These are phyloP conservation scores for Thymelicus acteon DNA, from an alignment of 2,888 invertebrate species.

Conservation along the genomic window DNA sequence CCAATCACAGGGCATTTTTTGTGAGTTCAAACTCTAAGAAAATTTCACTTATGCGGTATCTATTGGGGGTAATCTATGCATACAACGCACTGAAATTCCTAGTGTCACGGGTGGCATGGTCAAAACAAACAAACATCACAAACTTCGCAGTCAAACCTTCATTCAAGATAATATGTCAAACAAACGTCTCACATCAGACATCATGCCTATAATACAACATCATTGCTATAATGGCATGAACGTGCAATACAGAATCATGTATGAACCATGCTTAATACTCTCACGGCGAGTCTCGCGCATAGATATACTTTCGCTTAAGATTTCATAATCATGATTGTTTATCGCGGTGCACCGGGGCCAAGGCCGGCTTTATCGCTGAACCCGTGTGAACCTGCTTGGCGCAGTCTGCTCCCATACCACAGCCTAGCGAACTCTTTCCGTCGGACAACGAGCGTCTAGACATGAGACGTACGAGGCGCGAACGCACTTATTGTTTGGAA, in stretches of 20 bases:
- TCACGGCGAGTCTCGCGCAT: slow-evolving; percentile 9
- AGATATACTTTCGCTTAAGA: slow-evolving; percentile 34
- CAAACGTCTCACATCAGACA: too few species aligned
- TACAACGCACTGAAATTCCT: too few species aligned
- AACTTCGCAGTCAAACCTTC: too few species aligned
- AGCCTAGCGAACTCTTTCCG: background rate
- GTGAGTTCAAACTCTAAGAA: too few species aligned
- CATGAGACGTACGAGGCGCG: background rate
- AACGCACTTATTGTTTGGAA: background rate
- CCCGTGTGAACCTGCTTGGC: slow-evolving; percentile 62
- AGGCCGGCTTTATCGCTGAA: slow-evolving; percentile 70
- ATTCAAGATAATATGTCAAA: too few species aligned
- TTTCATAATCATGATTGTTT: slow-evolving; percentile 67
- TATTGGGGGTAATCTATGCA: too few species aligned
- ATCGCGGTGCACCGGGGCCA: slow-evolving; percentile 63
- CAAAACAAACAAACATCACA: too few species aligned
- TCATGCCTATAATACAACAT: too few species aligned
- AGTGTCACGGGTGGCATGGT: too few species aligned
- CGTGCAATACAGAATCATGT: background rate
- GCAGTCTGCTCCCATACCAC: slow-evolving; percentile 46
- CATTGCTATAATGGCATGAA: too few species aligned
- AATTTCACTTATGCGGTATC: too few species aligned
- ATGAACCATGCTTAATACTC: background rate
- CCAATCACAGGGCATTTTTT: too few species aligned
- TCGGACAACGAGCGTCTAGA: background rate